Evolutionary conservation across 2,797 vertebrate species (phyloP).

Genomic region (Microctenopoma lineatum): DNA sequence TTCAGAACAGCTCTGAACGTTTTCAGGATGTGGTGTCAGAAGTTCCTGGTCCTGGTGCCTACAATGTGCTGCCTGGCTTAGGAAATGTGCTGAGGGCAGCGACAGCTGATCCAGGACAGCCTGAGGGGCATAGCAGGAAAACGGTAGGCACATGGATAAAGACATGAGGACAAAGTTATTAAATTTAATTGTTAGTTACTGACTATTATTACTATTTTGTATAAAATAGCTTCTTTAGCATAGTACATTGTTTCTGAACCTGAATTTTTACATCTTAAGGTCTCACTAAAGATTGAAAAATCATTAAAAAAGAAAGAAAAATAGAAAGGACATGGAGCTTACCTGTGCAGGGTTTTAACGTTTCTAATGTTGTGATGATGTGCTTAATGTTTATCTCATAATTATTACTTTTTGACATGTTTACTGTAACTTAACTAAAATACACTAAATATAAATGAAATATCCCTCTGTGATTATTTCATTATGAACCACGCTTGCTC

Average conservation of each 20-base stretch:
- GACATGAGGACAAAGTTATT: constrained; percentile 14
- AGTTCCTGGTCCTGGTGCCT: constrained; percentile 78
- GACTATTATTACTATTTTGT: not conserved
- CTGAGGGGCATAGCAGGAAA: constrained; percentile 41
- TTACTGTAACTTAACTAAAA: too few relatives aligned
- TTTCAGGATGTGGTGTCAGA: constrained; percentile 70
- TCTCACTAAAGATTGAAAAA: not conserved
- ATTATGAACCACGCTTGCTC: not conserved
- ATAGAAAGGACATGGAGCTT: not conserved
- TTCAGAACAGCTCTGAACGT: constrained; percentile 78
- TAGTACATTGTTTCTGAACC: not conserved
- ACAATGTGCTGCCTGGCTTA: constrained; percentile 59
- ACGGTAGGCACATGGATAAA: constrained; percentile 44
- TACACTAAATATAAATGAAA: not conserved
- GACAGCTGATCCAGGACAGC: constrained; percentile 26
- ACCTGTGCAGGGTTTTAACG: not conserved
- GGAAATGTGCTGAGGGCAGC: constrained; percentile 1
- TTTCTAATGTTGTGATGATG: not conserved
- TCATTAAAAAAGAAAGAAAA: not conserved
- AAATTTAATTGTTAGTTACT: not conserved
- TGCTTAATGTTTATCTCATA: too few relatives aligned
- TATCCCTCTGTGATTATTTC: not conserved
- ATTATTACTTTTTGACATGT: too few relatives aligned
- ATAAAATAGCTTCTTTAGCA: not conserved
- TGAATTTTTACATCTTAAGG: not conserved